phyloP scores from a whole-genome alignment of 2,113 vertebrate species.

The Abramis brama region DNA sequence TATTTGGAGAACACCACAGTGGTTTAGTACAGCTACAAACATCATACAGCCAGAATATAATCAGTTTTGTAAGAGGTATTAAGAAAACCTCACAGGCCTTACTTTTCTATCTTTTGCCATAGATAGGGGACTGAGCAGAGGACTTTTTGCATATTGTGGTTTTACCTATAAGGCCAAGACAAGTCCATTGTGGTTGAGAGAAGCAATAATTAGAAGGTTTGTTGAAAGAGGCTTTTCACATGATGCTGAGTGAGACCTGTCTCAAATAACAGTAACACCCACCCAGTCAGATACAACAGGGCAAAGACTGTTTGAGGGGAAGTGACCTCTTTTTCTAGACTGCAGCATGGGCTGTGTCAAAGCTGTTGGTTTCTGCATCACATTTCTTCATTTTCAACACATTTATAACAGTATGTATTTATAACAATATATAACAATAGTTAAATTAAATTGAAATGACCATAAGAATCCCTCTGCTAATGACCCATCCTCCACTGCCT shows the following conservation, averaged over 20 bases:
- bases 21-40: not conserved
- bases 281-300: constrained; percentile 66
- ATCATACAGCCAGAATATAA: too few species aligned
- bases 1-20: constrained; percentile 16
- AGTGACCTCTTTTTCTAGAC: constrained; percentile 76
- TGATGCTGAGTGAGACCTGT: constrained; percentile 61
- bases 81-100: not conserved
- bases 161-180: not conserved
- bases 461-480: constrained; percentile 80
- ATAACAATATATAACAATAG: too few species aligned
- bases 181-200: not conserved
- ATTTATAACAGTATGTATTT: too few species aligned
- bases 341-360: constrained; percentile 81
- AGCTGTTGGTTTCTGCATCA: constrained; percentile 80
- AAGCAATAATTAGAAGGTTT: not conserved
- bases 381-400: too few species aligned
- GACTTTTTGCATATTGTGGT: not conserved
- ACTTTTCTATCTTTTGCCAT: not conserved
- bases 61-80: not conserved
- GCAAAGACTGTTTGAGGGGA: not conserved
- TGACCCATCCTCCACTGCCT: not conserved
- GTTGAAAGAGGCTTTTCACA: not conserved
- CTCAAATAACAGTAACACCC: constrained; percentile 64
- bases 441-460: constrained; percentile 68
- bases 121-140: not conserved